Evolutionary conservation across 2,113 vertebrate species (phyloP), one percentile per base, ranked within the genome.

Genomic region (Platichthys stellatus): DNA sequence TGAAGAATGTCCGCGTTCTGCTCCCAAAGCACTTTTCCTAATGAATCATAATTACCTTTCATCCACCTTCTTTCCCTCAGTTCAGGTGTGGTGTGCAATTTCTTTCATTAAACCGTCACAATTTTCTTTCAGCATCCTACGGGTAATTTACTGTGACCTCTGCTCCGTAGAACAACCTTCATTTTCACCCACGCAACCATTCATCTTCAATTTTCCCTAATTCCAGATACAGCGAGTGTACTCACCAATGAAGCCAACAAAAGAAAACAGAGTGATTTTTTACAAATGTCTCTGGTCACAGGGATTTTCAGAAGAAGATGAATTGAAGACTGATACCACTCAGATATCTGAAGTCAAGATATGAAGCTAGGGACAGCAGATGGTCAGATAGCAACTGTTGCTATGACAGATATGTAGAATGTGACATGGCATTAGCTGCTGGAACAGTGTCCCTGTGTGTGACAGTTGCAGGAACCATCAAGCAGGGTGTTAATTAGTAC

Each of bases 41-140:
- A 88, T 87, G 61, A 89, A 85, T 57, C 60, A 20, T 83, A 82
- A 92, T 91, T 77, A 86, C 83, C 82, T 86, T 82, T 84, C 78
- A 84, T 81, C 64, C 56, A 63, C 81, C 80, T 82, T 83, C 63
- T 43, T 69, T 64, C 14, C 45, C 80, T 72, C 62, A 17, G 40
- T 83, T 81, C 65, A 84, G 77, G 83, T 88, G 47, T 64, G 58
- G 74, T 54, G 67, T 65, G 57, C 65, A 70, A 40, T 78, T 83
- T 63, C 4, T 64, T 77, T 74, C 61, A 87, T 61, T 82, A 84
- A 67, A 69, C 21, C 64, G 54, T 72, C 69, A 70, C 47, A 67
- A 47, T 35, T 69, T 83, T 62, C 69, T 82, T 84, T 87, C 72
- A 76, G 60, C 54, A 21, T 45, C 20, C 54, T 63, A 56, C 62